These are phyloP conservation scores for Yponomeuta sedellus DNA, from an alignment of 2,888 invertebrate genomes.

Conservation along the genomic window DNA sequence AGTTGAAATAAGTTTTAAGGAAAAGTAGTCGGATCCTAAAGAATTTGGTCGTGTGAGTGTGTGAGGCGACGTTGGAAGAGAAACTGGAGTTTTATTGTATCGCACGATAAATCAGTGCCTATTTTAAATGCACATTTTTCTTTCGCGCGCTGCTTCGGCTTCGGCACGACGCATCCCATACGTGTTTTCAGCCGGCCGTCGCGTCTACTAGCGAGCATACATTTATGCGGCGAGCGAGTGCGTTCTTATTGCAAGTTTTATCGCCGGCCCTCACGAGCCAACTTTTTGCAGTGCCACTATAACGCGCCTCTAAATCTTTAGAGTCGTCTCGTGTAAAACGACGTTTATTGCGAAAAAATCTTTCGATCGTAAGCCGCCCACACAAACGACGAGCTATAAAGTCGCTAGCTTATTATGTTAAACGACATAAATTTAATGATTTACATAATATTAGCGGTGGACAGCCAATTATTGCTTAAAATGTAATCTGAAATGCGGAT, in stretches of 20 bases:
- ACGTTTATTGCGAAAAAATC: slow-evolving; percentile 11
- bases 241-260: slow-evolving; percentile 57
- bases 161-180: slow-evolving; percentile 2
- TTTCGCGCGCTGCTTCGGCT: not conserved
- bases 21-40: not conserved
- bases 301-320: slow-evolving; percentile 45
- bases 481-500: not conserved
- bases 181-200: slow-evolving; percentile 5
- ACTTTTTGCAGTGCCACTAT: slow-evolving; percentile 53
- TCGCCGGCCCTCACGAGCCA: slow-evolving; percentile 33
- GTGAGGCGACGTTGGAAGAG: not conserved
- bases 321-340: slow-evolving; percentile 39
- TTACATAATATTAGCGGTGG: not conserved
- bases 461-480: not conserved
- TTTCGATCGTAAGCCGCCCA: slow-evolving; percentile 12
- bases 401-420: slow-evolving; percentile 11
- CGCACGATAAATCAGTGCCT: not conserved
- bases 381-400: slow-evolving; percentile 7
- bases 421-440: slow-evolving; percentile 2
- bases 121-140: slow-evolving; percentile 3
- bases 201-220: slow-evolving; percentile 14
- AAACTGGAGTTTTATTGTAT: not conserved
- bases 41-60: not conserved
- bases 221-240: slow-evolving; percentile 16
- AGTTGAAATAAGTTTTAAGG: not conserved